These are phyloP conservation scores for Rhagium mordax DNA, from an alignment of 2,888 invertebrate species.

Conservation along the genomic window DNA sequence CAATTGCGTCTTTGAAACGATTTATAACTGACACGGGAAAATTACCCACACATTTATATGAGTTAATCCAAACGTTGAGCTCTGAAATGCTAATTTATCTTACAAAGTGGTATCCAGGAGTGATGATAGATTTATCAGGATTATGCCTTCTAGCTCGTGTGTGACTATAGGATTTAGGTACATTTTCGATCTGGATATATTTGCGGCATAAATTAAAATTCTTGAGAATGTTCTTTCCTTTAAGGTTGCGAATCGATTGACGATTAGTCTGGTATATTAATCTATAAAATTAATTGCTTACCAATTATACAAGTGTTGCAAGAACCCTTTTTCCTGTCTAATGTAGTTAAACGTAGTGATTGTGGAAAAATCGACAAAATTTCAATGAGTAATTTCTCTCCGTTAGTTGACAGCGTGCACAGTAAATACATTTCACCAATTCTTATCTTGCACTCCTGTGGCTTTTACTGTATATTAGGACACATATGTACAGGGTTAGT, in stretches of 20 bases:
- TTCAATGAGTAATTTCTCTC: too few species aligned
- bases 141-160: conserved; percentile 2
- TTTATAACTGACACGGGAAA: conserved; percentile 15
- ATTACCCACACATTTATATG: conserved; percentile 13
- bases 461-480: too few species aligned
- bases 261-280: too few species aligned
- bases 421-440: too few species aligned
- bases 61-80: conserved; percentile 1
- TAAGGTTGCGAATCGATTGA: neutral
- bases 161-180: neutral
- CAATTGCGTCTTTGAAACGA: conserved; percentile 11
- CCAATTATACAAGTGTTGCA: too few species aligned
- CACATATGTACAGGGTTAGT: too few species aligned
- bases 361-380: too few species aligned
- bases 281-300: too few species aligned
- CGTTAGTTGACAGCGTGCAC: too few species aligned
- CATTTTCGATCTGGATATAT: neutral
- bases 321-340: too few species aligned
- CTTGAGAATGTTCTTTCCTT: neutral
- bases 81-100: conserved; percentile 7
- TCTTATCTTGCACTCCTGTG: too few species aligned
- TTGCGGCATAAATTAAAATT: neutral
- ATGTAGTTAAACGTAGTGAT: too few species aligned
- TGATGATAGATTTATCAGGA: conserved; percentile 11
- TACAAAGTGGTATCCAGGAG: neutral